phyloP scores from a whole-genome alignment of 2,113 vertebrate genomes.

The Mesocricetus auratus region DNA sequence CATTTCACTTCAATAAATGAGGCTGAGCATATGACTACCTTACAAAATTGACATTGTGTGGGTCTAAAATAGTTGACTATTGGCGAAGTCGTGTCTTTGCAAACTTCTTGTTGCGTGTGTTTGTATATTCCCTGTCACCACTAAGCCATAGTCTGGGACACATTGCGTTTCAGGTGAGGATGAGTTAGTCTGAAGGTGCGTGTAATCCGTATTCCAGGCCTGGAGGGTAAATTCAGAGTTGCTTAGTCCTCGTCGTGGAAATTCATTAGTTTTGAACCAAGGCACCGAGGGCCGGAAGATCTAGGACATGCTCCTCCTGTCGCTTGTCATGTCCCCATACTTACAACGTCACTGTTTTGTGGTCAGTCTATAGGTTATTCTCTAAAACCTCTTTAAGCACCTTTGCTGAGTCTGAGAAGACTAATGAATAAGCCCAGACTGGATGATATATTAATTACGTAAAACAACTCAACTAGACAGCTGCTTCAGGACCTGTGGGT shows the following conservation, averaged over 20 bases:
- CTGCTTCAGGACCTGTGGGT: neutral
- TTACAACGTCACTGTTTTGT: neutral
- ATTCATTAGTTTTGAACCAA: neutral
- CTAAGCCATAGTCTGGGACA: neutral
- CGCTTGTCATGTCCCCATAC: neutral
- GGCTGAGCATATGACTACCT: neutral
- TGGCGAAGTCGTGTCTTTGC: neutral
- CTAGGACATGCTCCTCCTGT: neutral
- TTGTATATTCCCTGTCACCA: neutral
- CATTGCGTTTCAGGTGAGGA: neutral
- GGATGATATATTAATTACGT: neutral
- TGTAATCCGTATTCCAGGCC: neutral
- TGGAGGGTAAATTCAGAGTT: no score
- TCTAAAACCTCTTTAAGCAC: neutral
- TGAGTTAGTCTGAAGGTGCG: neutral
- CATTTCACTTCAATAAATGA: conserved; percentile 19
- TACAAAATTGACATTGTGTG: conserved; percentile 30
- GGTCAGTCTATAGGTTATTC: neutral
- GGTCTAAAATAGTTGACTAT: neutral
- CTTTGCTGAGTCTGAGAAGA: neutral
- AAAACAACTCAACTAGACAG: neutral
- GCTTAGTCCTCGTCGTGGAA: no score
- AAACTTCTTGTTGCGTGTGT: neutral
- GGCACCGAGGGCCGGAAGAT: neutral
- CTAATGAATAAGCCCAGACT: conserved; percentile 3